A percentile compares a stretch with the other conserved stretches of the same genome.
Conservation (phyloP, 64 coral and sea anemone species). For the Anthopleura sola region DNA sequence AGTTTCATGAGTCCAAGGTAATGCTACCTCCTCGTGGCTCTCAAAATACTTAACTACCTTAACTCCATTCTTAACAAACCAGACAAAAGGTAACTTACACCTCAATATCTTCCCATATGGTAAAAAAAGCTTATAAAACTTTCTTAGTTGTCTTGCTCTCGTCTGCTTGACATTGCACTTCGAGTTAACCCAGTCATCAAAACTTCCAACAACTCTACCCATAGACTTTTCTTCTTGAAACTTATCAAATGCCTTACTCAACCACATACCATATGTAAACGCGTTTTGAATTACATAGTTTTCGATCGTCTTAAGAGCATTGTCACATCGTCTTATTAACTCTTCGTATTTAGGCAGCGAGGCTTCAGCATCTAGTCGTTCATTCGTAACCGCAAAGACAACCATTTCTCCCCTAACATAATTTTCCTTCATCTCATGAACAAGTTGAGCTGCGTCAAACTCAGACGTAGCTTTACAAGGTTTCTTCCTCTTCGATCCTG, state of each 20-base stretch:
- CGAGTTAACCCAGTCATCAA: constrained; percentile 51
- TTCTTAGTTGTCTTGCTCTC: constrained; percentile 23
- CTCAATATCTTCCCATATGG: constrained; percentile 40
- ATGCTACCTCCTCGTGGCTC: neutral
- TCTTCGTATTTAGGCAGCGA: constrained; percentile 26
- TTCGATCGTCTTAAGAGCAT: constrained; percentile 34
- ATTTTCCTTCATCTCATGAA: constrained; percentile 29
- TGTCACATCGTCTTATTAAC: constrained; percentile 22
- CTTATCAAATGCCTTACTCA: constrained; percentile 33
- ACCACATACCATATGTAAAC: constrained; percentile 22
- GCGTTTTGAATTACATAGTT: constrained; percentile 57
- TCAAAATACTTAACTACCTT: constrained; percentile 35
- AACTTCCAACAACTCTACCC: constrained; percentile 35
- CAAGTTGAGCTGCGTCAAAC: constrained; percentile 5
- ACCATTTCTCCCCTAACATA: constrained; percentile 17
- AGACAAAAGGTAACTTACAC: constrained; percentile 45
- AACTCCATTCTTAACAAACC: constrained; percentile 30
- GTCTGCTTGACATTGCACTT: constrained; percentile 46
- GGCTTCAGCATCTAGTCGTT: constrained; percentile 21
- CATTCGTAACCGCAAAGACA: constrained; percentile 28
- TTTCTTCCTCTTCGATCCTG: constrained; percentile 40
- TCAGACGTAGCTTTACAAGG: neutral
- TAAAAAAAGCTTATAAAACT: constrained; percentile 38
- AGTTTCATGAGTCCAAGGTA: constrained; percentile 35
- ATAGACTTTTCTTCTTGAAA: constrained; percentile 54